Evolutionary conservation across 2,888 invertebrate species (phyloP).

Genomic region (Scaptomyza cyrtandrae): DNA sequence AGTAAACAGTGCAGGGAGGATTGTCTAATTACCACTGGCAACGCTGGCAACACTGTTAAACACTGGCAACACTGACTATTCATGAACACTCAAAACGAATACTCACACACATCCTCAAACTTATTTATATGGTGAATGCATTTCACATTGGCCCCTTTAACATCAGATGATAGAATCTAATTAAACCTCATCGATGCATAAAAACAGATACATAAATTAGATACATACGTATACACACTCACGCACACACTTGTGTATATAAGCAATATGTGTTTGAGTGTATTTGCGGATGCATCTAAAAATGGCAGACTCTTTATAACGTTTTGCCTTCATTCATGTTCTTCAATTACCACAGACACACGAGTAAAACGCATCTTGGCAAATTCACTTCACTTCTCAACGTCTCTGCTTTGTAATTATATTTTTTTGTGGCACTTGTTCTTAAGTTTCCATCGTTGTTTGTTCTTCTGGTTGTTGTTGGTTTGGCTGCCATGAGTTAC

Average conservation of each 20-base stretch:
- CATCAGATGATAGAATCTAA: slow-evolving; percentile 75
- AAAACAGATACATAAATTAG: slow-evolving; percentile 47
- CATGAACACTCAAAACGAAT: slow-evolving; percentile 8
- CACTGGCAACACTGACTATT: slow-evolving; percentile 21
- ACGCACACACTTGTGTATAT: slow-evolving; percentile 10
- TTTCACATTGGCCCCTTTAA: slow-evolving; percentile 30
- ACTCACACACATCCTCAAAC: slow-evolving; percentile 7
- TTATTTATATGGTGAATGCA: slow-evolving; percentile 43
- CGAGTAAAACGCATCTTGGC: slow-evolving; percentile 44
- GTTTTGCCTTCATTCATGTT: slow-evolving; percentile 58
- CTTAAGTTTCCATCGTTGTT: slow-evolving; percentile 5
- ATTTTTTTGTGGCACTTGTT: slow-evolving; percentile 36
- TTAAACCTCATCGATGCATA: slow-evolving; percentile 81
- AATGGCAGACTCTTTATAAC: slow-evolving; percentile 34
- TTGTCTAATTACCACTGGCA: neutral
- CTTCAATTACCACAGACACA: slow-evolving; percentile 62
- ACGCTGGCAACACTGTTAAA: neutral
- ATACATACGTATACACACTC: neutral
- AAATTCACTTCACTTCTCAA: slow-evolving; percentile 22
- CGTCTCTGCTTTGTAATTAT: slow-evolving; percentile 54
- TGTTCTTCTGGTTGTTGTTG: slow-evolving; percentile 25
- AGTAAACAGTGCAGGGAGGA: neutral
- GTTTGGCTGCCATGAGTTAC: slow-evolving; percentile 76
- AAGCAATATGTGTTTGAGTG: slow-evolving; percentile 24
- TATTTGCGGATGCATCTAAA: slow-evolving; percentile 25